Evolutionary conservation across 2,888 invertebrate genomes (phyloP).

Genomic region (Aphidoletes aphidimyza): DNA sequence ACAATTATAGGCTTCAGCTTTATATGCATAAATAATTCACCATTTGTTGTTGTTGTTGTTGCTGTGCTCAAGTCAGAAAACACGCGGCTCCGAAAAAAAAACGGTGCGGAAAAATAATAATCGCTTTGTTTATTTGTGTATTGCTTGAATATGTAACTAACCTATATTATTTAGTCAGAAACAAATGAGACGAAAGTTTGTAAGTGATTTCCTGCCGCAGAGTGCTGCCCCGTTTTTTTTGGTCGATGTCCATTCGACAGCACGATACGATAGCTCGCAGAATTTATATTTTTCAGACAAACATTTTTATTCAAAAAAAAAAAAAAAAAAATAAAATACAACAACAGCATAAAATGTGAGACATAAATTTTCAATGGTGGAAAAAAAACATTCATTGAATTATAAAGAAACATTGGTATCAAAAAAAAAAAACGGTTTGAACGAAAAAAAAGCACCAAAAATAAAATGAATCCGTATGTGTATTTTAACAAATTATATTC

Average conservation of each 20-base stretch:
- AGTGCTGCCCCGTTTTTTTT: neutral
- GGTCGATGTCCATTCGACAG: neutral
- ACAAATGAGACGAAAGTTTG: conserved; percentile 46
- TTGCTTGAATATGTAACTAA: conserved; percentile 42
- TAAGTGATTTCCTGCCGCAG: conserved; percentile 34
- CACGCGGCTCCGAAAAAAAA: neutral
- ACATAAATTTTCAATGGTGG: conserved; percentile 7
- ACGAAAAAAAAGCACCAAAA: neutral
- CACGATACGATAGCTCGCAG: conserved; percentile 18
- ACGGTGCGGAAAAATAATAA: conserved; percentile 36
- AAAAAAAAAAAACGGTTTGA: neutral
- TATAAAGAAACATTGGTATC: conserved; percentile 44
- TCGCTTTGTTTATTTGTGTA: conserved; percentile 45
- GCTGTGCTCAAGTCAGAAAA: neutral
- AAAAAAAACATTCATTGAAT: neutral
- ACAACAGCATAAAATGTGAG: neutral
- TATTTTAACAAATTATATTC: conserved; percentile 49
- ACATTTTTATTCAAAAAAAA: neutral
- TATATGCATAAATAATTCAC: neutral
- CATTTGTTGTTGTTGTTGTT: too few species aligned
- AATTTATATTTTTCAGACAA: neutral
- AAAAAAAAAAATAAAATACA: neutral
- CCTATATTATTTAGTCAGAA: conserved; percentile 16
- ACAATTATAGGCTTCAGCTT: conserved; percentile 13
- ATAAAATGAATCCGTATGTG: conserved; percentile 17